Evolutionary conservation across 2,113 vertebrate species (phyloP).

Genomic region (Merops nubicus): DNA sequence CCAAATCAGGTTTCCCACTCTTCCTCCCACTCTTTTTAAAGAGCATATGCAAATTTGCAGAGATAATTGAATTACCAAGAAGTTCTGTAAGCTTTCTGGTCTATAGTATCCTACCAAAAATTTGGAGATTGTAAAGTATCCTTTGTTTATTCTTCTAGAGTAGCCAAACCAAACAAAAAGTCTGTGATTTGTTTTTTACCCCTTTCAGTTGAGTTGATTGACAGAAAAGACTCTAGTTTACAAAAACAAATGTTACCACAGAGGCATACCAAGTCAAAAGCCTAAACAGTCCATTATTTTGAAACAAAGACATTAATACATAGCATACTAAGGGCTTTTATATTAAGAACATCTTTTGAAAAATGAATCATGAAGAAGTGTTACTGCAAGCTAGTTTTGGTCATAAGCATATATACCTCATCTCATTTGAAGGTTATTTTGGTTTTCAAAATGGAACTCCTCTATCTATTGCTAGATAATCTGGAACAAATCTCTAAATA

Average conservation of each 20-base stretch:
- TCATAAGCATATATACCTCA: not conserved
- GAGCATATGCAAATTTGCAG: not conserved
- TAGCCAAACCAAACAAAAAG: not conserved
- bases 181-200: not conserved
- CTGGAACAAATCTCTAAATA: conserved; percentile 2
- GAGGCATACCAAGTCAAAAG: not conserved
- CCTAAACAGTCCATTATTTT: not conserved
- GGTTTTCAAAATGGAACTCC: not conserved
- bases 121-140: not conserved
- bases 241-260: not conserved
- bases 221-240: not conserved
- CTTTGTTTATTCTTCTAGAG: not conserved
- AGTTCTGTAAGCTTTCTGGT: not conserved
- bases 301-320: not conserved
- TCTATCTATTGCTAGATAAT: conserved; percentile 7
- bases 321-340: not conserved
- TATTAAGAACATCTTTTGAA: not conserved
- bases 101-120: not conserved
- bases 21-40: not conserved
- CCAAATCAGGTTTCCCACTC: not conserved
- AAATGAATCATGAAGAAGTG: not conserved
- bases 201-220: not conserved
- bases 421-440: not conserved
- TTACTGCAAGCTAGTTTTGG: not conserved
- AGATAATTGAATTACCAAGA: not conserved